phyloP scores from a whole-genome alignment of 2,113 vertebrate genomes.

The Etheostoma spectabile region DNA sequence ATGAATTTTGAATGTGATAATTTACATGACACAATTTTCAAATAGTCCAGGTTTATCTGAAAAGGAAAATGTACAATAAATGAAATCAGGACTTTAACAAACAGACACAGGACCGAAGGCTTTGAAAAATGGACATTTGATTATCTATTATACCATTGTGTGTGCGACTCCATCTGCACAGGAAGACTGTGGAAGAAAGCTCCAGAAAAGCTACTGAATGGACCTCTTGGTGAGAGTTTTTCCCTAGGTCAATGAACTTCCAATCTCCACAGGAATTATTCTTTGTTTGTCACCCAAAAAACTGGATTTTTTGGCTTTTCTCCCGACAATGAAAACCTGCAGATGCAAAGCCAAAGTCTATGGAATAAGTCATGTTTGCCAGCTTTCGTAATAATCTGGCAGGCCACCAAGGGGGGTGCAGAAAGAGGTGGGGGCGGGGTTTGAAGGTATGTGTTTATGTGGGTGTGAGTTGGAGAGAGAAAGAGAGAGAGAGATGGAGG shows the following conservation, averaged over 20 bases:
- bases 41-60: no score
- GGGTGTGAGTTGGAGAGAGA: slow-evolving; percentile 10
- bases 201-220: not conserved
- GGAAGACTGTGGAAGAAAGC: not conserved
- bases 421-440: slow-evolving; percentile 49
- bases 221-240: not conserved
- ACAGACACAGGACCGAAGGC: no score
- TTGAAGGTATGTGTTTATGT: slow-evolving; percentile 60
- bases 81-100: not conserved
- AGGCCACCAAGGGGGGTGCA: slow-evolving; percentile 71
- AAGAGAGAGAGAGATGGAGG: slow-evolving; percentile 26
- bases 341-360: slow-evolving; percentile 40
- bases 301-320: not conserved
- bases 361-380: slow-evolving; percentile 39
- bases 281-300: not conserved
- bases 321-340: slow-evolving; percentile 1
- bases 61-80: not conserved
- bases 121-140: no score
- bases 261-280: not conserved
- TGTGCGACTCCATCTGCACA: not conserved
- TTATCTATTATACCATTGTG: no score
- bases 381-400: slow-evolving; percentile 60
- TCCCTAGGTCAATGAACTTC: not conserved
- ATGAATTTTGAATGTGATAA: not conserved
- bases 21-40: no score